A percentile compares a stretch with the other conserved stretches of the same genome.
Conservation (phyloP, 2,888 invertebrate genomes). For the Thumatha senex region DNA sequence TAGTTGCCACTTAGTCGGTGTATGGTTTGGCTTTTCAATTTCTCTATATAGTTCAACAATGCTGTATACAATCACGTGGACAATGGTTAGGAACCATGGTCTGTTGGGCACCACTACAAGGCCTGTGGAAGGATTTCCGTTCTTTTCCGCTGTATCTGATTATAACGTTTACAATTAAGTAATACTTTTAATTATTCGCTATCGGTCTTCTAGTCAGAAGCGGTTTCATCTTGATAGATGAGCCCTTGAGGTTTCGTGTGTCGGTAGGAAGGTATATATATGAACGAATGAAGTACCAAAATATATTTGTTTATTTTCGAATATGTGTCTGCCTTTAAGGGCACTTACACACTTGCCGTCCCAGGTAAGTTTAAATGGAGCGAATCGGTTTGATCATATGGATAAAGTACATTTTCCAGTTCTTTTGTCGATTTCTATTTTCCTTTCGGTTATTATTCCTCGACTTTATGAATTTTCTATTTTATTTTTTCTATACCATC, state of each 20-base stretch:
- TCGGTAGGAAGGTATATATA: no score
- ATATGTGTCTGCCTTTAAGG: no score
- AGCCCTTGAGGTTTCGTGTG: neutral
- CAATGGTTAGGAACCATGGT: slow-evolving; percentile 35
- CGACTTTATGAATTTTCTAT: no score
- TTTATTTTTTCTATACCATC: no score
- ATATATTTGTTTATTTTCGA: neutral
- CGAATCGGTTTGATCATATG: no score
- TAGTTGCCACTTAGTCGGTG: neutral
- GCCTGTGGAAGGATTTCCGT: slow-evolving; percentile 37
- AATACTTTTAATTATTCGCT: slow-evolving; percentile 27
- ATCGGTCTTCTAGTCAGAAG: slow-evolving; percentile 5
- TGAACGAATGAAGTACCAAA: neutral
- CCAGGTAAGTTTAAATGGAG: no score
- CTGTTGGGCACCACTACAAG: slow-evolving; percentile 28
- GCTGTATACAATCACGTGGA: slow-evolving; percentile 20
- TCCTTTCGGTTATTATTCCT: no score
- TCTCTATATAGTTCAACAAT: slow-evolving; percentile 17
- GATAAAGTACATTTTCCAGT: no score
- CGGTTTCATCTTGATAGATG: neutral
- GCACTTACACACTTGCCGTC: no score
- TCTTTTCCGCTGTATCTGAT: slow-evolving; percentile 28
- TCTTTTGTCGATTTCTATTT: no score
- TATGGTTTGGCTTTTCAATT: slow-evolving; percentile 12
- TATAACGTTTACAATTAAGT: slow-evolving; percentile 23